These are phyloP conservation scores for Trachymyrmex septentrionalis DNA, from an alignment of 1,140 invertebrate species.

Conservation along the genomic window DNA sequence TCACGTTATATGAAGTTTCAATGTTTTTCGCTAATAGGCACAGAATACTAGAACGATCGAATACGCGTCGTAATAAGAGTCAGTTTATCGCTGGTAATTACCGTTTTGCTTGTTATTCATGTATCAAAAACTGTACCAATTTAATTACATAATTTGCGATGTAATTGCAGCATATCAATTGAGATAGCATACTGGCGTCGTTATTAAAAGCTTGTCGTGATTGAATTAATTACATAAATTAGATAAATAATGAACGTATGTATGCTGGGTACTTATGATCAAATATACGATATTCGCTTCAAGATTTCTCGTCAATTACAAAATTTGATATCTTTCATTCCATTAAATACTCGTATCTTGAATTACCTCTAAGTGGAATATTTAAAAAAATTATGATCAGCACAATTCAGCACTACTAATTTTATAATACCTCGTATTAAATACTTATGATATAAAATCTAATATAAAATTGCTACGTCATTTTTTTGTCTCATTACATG, in stretches of 20 bases:
- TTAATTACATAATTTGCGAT: conserved; percentile 55
- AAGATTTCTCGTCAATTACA: background rate
- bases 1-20: conserved; percentile 34
- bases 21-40: conserved; percentile 27
- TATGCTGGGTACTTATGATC: background rate
- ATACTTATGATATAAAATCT: background rate
- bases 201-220: conserved; percentile 45
- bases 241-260: conserved; percentile 5
- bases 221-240: conserved; percentile 56
- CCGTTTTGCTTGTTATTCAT: conserved; percentile 52
- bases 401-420: background rate
- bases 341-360: background rate
- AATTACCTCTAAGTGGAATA: background rate
- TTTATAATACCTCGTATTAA: background rate
- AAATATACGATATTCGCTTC: background rate
- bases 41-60: conserved; percentile 19
- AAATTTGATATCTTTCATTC: background rate
- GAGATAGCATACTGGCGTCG: conserved; percentile 2
- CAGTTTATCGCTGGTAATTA: conserved; percentile 52
- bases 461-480: background rate
- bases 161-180: conserved; percentile 55
- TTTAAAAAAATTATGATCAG: background rate
- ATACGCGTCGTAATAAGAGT: conserved; percentile 39
- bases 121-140: conserved; percentile 55
- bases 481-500: background rate